phyloP scores from a whole-genome alignment of 2,113 vertebrate species.

The Perca flavescens region DNA sequence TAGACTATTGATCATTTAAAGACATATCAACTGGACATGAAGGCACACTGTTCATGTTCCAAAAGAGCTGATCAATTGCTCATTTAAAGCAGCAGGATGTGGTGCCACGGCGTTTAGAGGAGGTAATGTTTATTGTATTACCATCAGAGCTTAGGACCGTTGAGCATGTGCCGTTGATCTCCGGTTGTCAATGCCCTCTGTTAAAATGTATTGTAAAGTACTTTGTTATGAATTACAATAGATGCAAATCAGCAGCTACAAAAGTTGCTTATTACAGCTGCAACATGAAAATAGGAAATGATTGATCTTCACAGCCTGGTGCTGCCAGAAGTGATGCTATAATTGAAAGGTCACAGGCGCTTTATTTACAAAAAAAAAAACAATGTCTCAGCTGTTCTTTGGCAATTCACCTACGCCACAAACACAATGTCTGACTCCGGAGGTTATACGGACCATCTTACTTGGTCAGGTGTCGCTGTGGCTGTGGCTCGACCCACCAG shows the following conservation, averaged over 20 bases:
- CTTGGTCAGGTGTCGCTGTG: background rate
- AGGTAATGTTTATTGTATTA: constrained; percentile 35
- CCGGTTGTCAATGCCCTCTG: constrained; percentile 23
- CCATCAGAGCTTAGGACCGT: constrained; percentile 13
- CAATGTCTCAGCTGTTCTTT: background rate
- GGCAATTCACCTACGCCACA: background rate
- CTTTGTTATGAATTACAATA: constrained; percentile 13
- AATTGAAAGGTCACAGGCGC: background rate
- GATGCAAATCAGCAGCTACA: constrained; percentile 28
- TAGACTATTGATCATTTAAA: constrained; percentile 49
- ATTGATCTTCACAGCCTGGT: background rate
- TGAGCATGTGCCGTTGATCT: constrained; percentile 19
- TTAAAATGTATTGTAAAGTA: constrained; percentile 18
- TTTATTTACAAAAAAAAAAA: background rate
- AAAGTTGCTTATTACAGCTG: constrained; percentile 22
- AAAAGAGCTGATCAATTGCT: constrained; percentile 61
- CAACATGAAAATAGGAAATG: constrained; percentile 15
- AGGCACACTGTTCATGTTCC: constrained; percentile 53
- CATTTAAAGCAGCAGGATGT: constrained; percentile 49
- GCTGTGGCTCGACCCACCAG: constrained; percentile 9
- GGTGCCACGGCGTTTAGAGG: constrained; percentile 10
- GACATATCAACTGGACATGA: constrained; percentile 48
- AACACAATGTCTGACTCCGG: background rate
- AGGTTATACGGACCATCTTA: background rate
- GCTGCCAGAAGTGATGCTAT: background rate